Percentiles rank a stretch among this genome's conserved stretches.
Evolutionary conservation across 2,113 vertebrate species (phyloP).

Genomic region (Drymodes brunneopygia): DNA sequence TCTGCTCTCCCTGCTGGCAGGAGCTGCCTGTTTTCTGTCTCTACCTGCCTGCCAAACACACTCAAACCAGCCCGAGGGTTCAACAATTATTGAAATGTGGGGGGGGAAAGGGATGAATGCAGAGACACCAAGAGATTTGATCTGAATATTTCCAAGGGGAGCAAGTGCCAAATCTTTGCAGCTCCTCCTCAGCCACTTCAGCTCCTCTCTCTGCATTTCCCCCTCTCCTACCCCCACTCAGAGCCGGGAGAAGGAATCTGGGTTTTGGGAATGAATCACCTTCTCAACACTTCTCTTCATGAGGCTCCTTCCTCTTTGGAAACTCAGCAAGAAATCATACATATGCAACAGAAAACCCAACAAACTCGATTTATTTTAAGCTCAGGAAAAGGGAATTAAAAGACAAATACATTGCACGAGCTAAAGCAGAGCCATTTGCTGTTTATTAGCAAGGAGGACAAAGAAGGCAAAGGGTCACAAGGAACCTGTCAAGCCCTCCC

Average conservation of each 20-base stretch:
- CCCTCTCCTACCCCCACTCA: not conserved
- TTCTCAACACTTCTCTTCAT: not conserved
- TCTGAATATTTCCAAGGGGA: not conserved
- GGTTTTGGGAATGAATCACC: constrained; percentile 32
- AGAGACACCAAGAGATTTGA: not conserved
- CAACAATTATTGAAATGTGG: not conserved
- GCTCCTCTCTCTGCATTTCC: not conserved
- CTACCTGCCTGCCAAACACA: not conserved
- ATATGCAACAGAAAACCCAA: constrained; percentile 33
- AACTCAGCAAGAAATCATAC: constrained; percentile 34
- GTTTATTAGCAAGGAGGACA: not conserved
- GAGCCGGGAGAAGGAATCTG: not conserved
- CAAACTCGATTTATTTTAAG: not conserved
- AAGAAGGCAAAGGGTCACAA: not conserved
- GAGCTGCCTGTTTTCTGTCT: not conserved
- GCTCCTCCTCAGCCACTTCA: not conserved
- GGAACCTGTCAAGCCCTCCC: not conserved
- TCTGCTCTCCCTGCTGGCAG: not conserved
- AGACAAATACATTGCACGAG: not conserved
- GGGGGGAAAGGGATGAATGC: not conserved
- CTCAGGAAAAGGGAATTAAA: not conserved
- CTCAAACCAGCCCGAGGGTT: not conserved
- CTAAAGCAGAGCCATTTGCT: not conserved
- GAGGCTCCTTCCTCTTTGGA: not conserved
- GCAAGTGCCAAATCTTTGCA: not conserved